phyloP scores from a whole-genome alignment of 2,797 vertebrate species.

The Propithecus perrieri region DNA sequence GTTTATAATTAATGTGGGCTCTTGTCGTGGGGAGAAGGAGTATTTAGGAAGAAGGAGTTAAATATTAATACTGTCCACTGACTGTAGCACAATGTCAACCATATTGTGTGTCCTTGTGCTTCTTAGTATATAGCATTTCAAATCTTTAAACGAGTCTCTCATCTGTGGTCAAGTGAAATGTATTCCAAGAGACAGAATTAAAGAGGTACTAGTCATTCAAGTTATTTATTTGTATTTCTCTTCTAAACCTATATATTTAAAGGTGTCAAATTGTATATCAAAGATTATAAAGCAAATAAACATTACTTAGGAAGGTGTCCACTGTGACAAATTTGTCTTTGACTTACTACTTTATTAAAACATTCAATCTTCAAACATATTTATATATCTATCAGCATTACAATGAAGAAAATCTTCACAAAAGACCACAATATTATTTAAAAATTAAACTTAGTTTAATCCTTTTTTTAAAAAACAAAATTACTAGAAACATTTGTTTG shows the following conservation, averaged over 20 bases:
- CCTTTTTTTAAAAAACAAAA: neutral
- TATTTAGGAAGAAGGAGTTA: neutral
- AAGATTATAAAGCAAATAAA: constrained; percentile 10
- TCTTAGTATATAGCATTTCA: neutral
- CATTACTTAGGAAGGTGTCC: neutral
- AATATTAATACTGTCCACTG: neutral
- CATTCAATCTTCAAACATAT: neutral
- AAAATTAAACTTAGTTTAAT: constrained; percentile 54
- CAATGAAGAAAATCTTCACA: neutral
- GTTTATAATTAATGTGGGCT: neutral
- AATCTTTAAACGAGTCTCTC: neutral
- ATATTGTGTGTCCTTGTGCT: neutral
- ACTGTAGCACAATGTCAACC: neutral
- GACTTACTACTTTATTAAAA: constrained; percentile 24
- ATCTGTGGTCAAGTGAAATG: neutral
- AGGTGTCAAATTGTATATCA: neutral
- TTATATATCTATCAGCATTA: neutral
- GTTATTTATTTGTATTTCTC: neutral
- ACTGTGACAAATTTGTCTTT: neutral
- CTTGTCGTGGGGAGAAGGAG: neutral
- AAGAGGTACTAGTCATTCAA: neutral
- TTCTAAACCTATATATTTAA: neutral
- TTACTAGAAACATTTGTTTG: constrained; percentile 77
- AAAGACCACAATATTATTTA: constrained; percentile 48
- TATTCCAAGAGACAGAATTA: constrained; percentile 10